Base-by-base conservation (phyloP, 2,888 invertebrate species). In the Nematopogon swammerdamellus region DNA sequence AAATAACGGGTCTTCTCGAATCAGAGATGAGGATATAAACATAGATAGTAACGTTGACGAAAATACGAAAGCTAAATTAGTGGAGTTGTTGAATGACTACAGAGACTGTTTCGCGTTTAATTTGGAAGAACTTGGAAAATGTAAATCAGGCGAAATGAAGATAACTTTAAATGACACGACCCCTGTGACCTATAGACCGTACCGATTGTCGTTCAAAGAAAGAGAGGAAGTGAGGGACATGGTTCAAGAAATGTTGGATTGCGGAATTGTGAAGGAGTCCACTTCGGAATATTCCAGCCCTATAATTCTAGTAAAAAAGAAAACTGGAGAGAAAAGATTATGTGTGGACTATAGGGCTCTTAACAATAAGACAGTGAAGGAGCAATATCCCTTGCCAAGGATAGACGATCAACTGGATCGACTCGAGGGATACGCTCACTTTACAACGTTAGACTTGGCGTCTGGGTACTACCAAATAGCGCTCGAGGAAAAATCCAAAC, bases 381-480 rank as follows among this genome's bases (percentile, higher is more conserved):
- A 61, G 45, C 44, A 56, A 17, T 60, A 60, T 51, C 63, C 63
- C 0, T 48, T 66, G 25, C 61, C 65, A 2, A 54, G 59, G 25
- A 61, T 68, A 3, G 59, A 63, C 17, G 66, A 69, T 19, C 58
- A 63, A 51, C 49, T 67, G 8, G 57, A 59, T 10, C 36, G 49
- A 8, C 44, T 66, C 14, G 30, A 53, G 1, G 58, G 56, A 1
- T 56, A 59, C 36, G 47, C 19, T 1, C 49, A 52, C 44, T 67
- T 58, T 44, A 60, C 58, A 0, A 56, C 59, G 0, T 49, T 67
- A 1, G 62, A 67, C 49, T 44, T 60, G 47, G 55, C 54, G 19
- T 51, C 54, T 1, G 63, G 60, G 1, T 60, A 61, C 53, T 55
- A 59, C 36, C 64, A 65, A 49, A 61, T 67, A 4, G 61, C 61